phyloP scores from a whole-genome alignment of 2,797 vertebrate species.

The Pantherophis alleghaniensis region DNA sequence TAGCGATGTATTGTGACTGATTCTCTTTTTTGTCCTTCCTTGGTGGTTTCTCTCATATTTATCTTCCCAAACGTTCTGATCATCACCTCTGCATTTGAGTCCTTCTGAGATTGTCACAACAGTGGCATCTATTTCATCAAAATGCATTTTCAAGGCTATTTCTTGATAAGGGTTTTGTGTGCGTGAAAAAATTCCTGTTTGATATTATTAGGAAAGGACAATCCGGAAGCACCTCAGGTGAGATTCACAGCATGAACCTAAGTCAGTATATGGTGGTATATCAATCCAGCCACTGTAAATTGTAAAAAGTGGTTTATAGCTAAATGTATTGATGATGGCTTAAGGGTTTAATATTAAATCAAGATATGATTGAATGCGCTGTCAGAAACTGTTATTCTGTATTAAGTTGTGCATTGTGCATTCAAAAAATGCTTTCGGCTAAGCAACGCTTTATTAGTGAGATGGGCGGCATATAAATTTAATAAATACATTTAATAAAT shows the following conservation, averaged over 20 bases:
- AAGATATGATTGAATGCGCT: neutral
- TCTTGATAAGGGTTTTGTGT: neutral
- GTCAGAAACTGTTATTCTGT: neutral
- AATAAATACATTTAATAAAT: neutral
- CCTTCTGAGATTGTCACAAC: neutral
- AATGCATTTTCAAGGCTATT: neutral
- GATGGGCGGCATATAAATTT: neutral
- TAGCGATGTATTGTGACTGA: neutral
- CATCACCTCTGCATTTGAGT: neutral
- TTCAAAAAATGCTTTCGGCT: neutral
- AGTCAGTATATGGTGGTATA: neutral
- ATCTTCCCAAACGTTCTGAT: neutral
- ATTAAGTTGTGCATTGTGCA: neutral
- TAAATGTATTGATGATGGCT: neutral
- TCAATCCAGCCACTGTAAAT: neutral
- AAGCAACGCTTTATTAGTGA: neutral
- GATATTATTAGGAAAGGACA: neutral
- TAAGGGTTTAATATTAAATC: neutral
- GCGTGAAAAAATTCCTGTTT: neutral
- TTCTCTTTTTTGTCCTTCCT: neutral
- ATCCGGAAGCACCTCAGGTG: neutral
- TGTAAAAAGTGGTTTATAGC: neutral
- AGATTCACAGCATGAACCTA: neutral
- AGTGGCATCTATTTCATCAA: neutral
- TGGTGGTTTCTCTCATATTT: neutral